Conservation (phyloP, 2,888 invertebrate genomes). For the Drosophila macrothrix region DNA sequence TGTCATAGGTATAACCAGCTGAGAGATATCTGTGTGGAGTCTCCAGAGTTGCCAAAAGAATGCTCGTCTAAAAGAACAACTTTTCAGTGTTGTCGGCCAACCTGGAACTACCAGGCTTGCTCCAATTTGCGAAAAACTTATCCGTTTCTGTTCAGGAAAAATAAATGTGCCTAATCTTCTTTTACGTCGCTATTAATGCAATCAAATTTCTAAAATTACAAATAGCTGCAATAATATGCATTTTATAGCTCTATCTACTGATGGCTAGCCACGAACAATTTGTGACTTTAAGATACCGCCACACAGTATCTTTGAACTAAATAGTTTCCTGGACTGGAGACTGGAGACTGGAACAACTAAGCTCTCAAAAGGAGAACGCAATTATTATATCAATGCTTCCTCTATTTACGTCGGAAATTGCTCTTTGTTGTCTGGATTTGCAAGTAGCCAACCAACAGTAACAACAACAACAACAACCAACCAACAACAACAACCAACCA, state of each 20-base stretch:
- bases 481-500: neutral
- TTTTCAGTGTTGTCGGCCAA: neutral
- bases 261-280: constrained; percentile 4
- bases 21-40: neutral
- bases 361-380: constrained; percentile 3
- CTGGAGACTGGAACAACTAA: neutral
- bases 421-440: constrained; percentile 47
- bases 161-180: neutral
- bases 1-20: neutral
- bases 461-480: neutral
- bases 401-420: constrained; percentile 9
- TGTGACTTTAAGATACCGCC: constrained; percentile 21
- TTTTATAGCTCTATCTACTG: neutral
- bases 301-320: constrained; percentile 1
- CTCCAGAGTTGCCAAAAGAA: neutral
- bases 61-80: neutral
- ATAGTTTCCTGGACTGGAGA: constrained; percentile 6
- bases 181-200: neutral
- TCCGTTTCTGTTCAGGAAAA: neutral
- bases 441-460: neutral
- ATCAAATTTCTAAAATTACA: neutral
- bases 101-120: neutral
- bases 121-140: neutral
- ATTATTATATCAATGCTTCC: constrained; percentile 12
- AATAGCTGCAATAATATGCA: neutral